Conservation (phyloP, 2,113 vertebrate species). For the Xenus cinereus region DNA sequence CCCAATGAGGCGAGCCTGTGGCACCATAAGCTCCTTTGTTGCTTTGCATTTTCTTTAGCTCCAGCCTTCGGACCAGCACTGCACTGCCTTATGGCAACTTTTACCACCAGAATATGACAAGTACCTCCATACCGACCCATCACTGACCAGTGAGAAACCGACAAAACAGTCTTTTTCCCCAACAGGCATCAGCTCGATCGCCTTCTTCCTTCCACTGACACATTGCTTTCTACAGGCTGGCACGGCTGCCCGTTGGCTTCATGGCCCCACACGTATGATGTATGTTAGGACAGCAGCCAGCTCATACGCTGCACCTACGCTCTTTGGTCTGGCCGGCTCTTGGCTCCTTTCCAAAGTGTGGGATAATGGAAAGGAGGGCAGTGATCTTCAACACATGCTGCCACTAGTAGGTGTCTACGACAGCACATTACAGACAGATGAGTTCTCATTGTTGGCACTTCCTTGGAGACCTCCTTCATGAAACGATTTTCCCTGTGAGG, state of each 20-base stretch:
- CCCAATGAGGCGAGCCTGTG: background rate
- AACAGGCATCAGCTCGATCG: rapidly evolving
- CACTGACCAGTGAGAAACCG: background rate
- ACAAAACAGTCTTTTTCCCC: background rate
- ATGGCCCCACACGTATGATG: rapidly evolving
- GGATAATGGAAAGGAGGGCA: background rate
- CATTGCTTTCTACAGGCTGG: background rate
- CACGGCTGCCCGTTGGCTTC: background rate
- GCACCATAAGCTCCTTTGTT: background rate
- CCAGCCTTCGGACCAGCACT: background rate
- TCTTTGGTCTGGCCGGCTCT: background rate
- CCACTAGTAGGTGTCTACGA: background rate
- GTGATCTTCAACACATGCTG: constrained; percentile 5
- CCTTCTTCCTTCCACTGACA: background rate
- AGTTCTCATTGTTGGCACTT: background rate
- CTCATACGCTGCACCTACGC: background rate
- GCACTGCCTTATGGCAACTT: rapidly evolving
- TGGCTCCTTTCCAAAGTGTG: background rate
- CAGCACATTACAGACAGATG: background rate
- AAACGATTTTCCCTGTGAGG: background rate
- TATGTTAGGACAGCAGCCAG: background rate
- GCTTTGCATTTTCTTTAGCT: background rate
- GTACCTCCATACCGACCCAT: background rate
- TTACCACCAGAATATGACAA: background rate
- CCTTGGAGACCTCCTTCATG: background rate